Evolutionary conservation across 2,797 vertebrate genomes (phyloP).

Genomic region (Distichodus sexfasciatus): DNA sequence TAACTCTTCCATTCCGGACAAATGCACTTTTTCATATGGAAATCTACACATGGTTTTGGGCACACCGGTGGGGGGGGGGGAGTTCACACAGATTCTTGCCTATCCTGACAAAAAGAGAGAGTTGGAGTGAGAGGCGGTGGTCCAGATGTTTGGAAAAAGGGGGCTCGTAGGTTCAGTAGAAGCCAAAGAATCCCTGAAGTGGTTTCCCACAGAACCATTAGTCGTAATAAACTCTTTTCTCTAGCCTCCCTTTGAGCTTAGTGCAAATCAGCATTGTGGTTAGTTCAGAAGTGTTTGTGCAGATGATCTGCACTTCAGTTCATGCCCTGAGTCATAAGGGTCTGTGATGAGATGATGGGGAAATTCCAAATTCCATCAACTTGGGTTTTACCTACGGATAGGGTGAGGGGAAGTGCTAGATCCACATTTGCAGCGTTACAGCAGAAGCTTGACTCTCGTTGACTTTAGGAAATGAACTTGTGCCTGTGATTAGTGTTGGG

Average conservation of each 20-base stretch:
- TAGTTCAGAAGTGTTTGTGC: not conserved
- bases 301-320: not conserved
- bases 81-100: not conserved
- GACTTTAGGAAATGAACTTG: too few relatives aligned
- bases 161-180: conserved; percentile 28
- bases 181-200: conserved; percentile 48
- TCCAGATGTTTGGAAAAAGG: not conserved
- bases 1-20: not conserved
- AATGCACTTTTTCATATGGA: not conserved
- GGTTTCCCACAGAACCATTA: conserved; percentile 50
- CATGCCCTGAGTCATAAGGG: not conserved
- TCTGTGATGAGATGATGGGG: not conserved
- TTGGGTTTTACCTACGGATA: not conserved
- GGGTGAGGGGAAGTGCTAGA: not conserved
- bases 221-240: conserved; percentile 32
- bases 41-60: not conserved
- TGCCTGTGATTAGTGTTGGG: too few relatives aligned
- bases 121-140: not conserved
- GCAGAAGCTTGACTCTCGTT: too few relatives aligned
- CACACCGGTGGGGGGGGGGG: not conserved
- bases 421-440: too few relatives aligned
- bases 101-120: not conserved
- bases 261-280: not conserved
- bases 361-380: conserved; percentile 3
- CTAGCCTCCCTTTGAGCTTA: not conserved